phyloP scores from a whole-genome alignment of 1,140 invertebrate genomes.

The Thaumatotibia leucotreta region DNA sequence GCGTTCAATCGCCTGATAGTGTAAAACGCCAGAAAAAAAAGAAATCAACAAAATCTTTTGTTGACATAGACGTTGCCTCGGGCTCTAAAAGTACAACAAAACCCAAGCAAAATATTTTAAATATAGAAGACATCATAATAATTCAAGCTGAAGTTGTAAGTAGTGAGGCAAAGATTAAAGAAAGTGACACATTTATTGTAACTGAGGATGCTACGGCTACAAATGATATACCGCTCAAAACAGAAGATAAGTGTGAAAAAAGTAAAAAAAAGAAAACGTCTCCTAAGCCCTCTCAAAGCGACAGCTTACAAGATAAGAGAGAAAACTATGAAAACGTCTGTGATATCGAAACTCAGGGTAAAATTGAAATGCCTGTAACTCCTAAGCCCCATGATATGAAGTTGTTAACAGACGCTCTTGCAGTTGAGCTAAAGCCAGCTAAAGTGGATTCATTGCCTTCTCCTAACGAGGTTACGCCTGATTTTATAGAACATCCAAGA shows the following conservation, averaged over 20 bases:
- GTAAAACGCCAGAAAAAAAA: background rate
- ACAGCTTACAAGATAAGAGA: background rate
- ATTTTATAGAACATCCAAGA: constrained; percentile 51
- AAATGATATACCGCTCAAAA: too few species aligned
- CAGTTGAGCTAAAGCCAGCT: background rate
- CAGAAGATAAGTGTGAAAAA: background rate
- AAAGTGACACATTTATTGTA: background rate
- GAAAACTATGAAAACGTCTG: background rate
- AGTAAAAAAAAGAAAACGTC: constrained; percentile 1
- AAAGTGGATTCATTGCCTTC: background rate
- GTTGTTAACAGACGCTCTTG: background rate
- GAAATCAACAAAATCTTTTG: constrained; percentile 3
- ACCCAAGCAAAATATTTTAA: background rate
- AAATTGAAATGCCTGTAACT: background rate
- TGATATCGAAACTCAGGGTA: background rate
- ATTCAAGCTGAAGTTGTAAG: constrained; percentile 8
- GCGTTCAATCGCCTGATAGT: background rate
- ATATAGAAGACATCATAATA: constrained; percentile 2
- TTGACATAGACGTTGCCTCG: background rate
- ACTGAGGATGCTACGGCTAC: background rate
- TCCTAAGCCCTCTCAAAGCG: background rate
- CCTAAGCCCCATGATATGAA: background rate
- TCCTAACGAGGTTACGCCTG: constrained; percentile 39
- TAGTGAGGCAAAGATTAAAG: background rate
- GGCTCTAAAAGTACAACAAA: background rate